Conservation (phyloP, 2,113 vertebrate species). For the Oreochromis spilurus region DNA sequence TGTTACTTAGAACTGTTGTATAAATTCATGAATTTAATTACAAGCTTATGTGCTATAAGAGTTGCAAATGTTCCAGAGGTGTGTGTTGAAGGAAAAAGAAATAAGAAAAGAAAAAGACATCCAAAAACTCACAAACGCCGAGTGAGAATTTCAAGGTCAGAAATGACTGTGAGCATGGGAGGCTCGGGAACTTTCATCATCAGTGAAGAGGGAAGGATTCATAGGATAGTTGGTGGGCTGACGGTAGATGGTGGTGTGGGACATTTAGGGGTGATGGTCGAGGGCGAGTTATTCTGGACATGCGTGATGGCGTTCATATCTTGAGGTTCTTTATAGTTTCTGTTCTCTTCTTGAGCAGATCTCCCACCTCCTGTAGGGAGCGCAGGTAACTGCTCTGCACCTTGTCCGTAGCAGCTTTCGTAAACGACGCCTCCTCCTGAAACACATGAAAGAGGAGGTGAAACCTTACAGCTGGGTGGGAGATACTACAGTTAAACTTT, state of each 20-base stretch:
- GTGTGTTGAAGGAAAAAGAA: neutral
- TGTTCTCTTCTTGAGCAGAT: slow-evolving; percentile 91
- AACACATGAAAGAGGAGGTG: neutral
- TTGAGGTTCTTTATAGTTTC: slow-evolving; percentile 92
- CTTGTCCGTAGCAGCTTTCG: slow-evolving; percentile 86
- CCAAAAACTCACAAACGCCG: neutral
- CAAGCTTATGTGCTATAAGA: slow-evolving; percentile 65
- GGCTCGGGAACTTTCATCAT: neutral
- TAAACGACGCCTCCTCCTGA: slow-evolving; percentile 87
- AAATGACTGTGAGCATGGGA: neutral
- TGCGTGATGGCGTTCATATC: slow-evolving; percentile 74
- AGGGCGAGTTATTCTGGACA: slow-evolving; percentile 13
- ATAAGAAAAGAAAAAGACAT: neutral
- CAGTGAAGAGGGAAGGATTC: neutral
- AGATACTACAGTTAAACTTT: neutral
- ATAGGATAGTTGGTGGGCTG: neutral
- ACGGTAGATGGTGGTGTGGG: neutral
- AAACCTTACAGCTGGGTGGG: neutral
- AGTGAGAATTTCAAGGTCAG: neutral
- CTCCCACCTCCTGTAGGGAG: slow-evolving; percentile 90
- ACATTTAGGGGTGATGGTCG: neutral
- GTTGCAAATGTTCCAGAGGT: slow-evolving; percentile 57
- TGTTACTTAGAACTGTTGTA: neutral
- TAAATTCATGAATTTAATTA: slow-evolving; percentile 27
- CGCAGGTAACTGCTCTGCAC: slow-evolving; percentile 94